phyloP scores from a whole-genome alignment of 2,888 invertebrate species.

The Nomada fucata region DNA sequence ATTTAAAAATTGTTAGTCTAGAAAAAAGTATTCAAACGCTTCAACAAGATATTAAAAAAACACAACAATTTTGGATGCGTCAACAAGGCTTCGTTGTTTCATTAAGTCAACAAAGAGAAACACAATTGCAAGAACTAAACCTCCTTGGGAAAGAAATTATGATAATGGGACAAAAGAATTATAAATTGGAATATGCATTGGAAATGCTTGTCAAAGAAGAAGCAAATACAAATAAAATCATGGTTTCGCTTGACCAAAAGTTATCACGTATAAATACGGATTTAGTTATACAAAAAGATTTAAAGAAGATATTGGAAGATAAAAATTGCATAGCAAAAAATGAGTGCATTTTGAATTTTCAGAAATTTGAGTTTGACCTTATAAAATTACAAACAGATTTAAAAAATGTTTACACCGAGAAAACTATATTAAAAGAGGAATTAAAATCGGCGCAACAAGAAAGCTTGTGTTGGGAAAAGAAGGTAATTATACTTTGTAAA shows the following conservation, averaged over 20 bases:
- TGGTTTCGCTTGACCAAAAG: conserved; percentile 87
- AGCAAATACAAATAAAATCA: conserved; percentile 86
- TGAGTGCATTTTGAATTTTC: conserved; percentile 85
- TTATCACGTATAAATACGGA: conserved; percentile 85
- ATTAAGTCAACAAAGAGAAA: conserved; percentile 88
- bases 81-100: conserved; percentile 90
- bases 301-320: conserved; percentile 85
- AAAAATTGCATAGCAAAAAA: conserved; percentile 86
- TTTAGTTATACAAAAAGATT: conserved; percentile 85
- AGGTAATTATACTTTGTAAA: conserved; percentile 83
- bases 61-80: conserved; percentile 91
- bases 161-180: conserved; percentile 90
- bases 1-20: conserved; percentile 87
- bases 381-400: conserved; percentile 89
- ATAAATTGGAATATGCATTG: conserved; percentile 88
- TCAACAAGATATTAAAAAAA: conserved; percentile 87
- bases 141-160: conserved; percentile 88
- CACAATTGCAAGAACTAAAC: conserved; percentile 89
- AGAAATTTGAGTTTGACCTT: conserved; percentile 89
- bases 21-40: conserved; percentile 88
- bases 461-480: conserved; percentile 92
- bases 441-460: conserved; percentile 88
- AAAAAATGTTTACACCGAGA: conserved; percentile 88
- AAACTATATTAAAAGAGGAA: conserved; percentile 87
- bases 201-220: conserved; percentile 86